Conservation (phyloP, 2,888 invertebrate genomes). For the Aleiodes leptofemur region DNA sequence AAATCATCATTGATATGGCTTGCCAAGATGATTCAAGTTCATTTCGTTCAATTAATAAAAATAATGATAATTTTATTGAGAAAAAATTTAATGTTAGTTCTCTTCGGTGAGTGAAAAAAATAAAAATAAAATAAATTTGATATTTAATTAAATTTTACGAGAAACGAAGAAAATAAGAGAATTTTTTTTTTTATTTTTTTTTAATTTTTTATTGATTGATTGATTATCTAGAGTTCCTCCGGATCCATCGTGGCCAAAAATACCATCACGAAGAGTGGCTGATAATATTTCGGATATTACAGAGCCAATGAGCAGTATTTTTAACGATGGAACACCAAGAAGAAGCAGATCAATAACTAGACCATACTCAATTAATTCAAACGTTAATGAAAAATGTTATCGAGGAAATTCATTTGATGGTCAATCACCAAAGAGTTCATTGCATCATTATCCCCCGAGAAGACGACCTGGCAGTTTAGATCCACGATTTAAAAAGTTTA, state of each 20-base stretch:
- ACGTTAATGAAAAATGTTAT: constrained; percentile 29
- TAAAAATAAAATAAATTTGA: background rate
- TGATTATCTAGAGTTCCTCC: constrained; percentile 63
- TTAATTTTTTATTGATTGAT: too few relatives aligned
- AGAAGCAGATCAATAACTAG: constrained; percentile 62
- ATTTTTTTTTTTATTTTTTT: too few relatives aligned
- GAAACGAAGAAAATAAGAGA: too few relatives aligned
- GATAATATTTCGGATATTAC: constrained; percentile 60
- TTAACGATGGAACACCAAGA: constrained; percentile 61
- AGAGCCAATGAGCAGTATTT: constrained; percentile 65
- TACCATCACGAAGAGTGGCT: constrained; percentile 65
- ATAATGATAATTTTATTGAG: constrained; percentile 37
- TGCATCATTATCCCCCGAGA: constrained; percentile 50
- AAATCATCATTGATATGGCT: constrained; percentile 64
- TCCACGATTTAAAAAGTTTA: constrained; percentile 69
- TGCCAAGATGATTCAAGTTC: constrained; percentile 61
- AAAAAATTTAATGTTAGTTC: constrained; percentile 63
- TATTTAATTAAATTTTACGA: background rate
- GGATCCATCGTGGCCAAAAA: constrained; percentile 72
- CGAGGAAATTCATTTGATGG: constrained; percentile 11
- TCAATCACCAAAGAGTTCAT: constrained; percentile 46
- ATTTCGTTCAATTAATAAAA: constrained; percentile 65
- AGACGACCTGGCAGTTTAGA: constrained; percentile 65
- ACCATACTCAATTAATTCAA: constrained; percentile 61
- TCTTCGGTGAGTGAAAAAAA: constrained; percentile 60